Conservation (phyloP, 2,888 invertebrate species). For the Ctenicera cuprea region DNA sequence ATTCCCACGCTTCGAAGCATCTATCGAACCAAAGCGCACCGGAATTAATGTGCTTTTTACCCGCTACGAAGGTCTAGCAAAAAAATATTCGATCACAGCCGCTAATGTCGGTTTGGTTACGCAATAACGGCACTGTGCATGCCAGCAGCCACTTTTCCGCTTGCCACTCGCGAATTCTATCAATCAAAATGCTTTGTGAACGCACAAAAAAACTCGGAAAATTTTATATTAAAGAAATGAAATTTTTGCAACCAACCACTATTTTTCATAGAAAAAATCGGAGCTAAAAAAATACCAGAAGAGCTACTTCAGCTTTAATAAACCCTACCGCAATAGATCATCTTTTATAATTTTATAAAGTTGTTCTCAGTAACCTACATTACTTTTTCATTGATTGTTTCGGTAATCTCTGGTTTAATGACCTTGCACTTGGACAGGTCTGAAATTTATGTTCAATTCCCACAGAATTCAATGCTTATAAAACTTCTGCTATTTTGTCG, state of each 20-base stretch:
- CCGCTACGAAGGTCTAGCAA: constrained; percentile 33
- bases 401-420: too few species aligned
- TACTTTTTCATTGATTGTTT: too few species aligned
- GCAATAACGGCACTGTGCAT: constrained; percentile 45
- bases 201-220: constrained; percentile 34
- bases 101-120: constrained; percentile 40
- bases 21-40: constrained; percentile 43
- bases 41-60: constrained; percentile 56
- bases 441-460: too few species aligned
- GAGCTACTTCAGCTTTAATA: background rate
- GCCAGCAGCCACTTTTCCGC: constrained; percentile 59
- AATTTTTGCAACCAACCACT: constrained; percentile 10
- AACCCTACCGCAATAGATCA: background rate
- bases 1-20: constrained; percentile 51
- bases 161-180: constrained; percentile 58
- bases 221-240: constrained; percentile 26
- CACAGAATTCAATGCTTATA: too few species aligned
- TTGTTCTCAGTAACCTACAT: too few species aligned
- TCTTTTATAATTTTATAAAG: too few species aligned
- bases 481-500: too few species aligned
- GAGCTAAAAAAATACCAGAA: background rate
- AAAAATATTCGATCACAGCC: constrained; percentile 41
- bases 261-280: constrained; percentile 17
- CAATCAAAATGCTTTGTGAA: constrained; percentile 56
- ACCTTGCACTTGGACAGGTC: too few species aligned